phyloP scores from a whole-genome alignment of 1,140 invertebrate genomes.

The Portunus trituberculatus region DNA sequence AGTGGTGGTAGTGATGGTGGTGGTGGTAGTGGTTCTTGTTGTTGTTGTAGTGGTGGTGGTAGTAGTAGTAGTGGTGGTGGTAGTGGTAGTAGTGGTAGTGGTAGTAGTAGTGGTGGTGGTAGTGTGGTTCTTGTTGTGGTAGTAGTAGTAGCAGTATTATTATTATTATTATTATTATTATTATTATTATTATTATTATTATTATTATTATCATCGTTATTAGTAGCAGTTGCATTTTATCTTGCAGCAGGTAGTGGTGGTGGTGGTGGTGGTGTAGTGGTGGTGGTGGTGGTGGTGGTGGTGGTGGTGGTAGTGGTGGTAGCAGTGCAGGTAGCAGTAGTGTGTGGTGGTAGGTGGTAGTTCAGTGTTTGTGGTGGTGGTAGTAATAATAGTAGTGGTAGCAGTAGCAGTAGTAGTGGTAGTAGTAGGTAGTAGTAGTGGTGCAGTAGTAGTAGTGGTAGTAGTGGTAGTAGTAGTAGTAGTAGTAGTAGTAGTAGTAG shows the following conservation, averaged over 20 bases:
- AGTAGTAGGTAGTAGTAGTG: constrained; percentile 23
- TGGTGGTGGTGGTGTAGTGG: neutral
- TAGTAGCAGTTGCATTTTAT: neutral
- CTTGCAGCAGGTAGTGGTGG: constrained; percentile 7
- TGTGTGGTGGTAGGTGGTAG: too few species aligned
- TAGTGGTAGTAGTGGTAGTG: neutral
- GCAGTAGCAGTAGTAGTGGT: neutral
- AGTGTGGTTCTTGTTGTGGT: too few species aligned
- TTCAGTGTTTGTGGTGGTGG: too few species aligned
- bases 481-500: constrained; percentile 2
- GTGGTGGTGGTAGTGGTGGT: neutral
- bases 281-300: constrained; percentile 20
- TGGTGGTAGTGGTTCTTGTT: too few species aligned
- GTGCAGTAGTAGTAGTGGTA: constrained; percentile 21
- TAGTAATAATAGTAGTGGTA: constrained; percentile 5
- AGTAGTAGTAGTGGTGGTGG: neutral
- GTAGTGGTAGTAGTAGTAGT: constrained; percentile 3
- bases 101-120: neutral
- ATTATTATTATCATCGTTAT: neutral
- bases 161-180: neutral
- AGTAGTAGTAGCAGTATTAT: neutral
- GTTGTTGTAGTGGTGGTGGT: too few species aligned
- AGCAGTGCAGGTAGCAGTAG: constrained; percentile 6
- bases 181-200: neutral
- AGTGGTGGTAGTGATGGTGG: too few species aligned